Evolutionary conservation across 2,113 vertebrate species (phyloP).

Genomic region (Rafetus swinhoei): DNA sequence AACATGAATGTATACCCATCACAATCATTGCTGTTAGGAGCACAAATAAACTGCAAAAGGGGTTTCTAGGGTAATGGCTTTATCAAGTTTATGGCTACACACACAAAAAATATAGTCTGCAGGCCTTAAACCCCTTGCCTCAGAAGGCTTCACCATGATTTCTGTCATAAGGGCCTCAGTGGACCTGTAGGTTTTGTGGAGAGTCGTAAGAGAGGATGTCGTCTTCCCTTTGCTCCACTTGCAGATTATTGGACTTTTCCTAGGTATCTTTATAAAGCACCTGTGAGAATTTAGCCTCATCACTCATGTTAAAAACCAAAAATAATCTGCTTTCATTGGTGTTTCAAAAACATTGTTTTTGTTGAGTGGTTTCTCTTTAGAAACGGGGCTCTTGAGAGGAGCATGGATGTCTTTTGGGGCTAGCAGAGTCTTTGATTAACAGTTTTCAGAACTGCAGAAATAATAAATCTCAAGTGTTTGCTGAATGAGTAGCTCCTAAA

Average conservation of each 20-base stretch:
- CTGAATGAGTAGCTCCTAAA: neutral
- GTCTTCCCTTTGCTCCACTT: neutral
- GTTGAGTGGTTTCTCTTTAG: neutral
- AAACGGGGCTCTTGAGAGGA: neutral
- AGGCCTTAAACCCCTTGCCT: neutral
- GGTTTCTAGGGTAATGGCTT: neutral
- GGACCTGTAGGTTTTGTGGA: neutral
- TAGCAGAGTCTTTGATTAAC: neutral
- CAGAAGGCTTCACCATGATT: neutral
- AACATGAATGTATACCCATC: neutral
- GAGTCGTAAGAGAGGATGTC: neutral
- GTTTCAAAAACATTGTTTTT: slow-evolving; percentile 29
- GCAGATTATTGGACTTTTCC: neutral
- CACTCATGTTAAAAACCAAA: neutral
- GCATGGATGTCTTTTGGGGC: neutral
- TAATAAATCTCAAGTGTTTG: neutral
- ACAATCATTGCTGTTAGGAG: neutral
- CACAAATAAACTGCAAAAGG: fast-evolving
- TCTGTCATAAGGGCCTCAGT: neutral
- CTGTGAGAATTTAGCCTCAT: neutral
- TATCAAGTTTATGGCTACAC: neutral
- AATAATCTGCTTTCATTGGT: neutral
- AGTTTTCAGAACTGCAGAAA: neutral
- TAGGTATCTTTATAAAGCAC: neutral
- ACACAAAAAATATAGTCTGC: neutral